phyloP scores from a whole-genome alignment of 1,140 invertebrate genomes.

The Grapholita molesta region DNA sequence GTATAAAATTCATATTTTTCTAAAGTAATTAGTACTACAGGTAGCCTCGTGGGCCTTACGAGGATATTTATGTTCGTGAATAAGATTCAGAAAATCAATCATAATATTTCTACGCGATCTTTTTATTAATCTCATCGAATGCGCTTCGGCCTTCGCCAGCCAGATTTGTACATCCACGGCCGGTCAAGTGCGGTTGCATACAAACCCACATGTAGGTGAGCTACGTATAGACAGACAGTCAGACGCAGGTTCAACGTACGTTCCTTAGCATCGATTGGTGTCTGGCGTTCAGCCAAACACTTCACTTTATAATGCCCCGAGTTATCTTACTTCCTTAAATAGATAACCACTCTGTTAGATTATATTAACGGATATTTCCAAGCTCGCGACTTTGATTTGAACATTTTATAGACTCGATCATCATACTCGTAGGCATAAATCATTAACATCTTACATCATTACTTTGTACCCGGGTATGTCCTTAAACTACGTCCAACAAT shows the following conservation, averaged over 20 bases:
- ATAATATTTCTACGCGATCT: neutral
- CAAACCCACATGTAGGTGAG: slow-evolving; percentile 35
- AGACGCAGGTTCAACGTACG: slow-evolving; percentile 61
- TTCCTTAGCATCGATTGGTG: slow-evolving; percentile 53
- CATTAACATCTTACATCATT: too few species aligned
- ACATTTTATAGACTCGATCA: neutral
- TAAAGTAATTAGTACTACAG: too few species aligned
- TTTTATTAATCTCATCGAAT: neutral
- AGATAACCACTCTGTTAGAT: slow-evolving; percentile 42
- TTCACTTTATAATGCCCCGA: slow-evolving; percentile 54
- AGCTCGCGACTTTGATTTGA: neutral
- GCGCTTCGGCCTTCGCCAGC: neutral
- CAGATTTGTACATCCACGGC: neutral
- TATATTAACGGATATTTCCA: neutral
- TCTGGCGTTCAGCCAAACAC: slow-evolving; percentile 64
- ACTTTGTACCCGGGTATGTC: too few species aligned
- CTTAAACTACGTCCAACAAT: too few species aligned
- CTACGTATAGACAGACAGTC: slow-evolving; percentile 37
- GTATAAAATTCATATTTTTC: too few species aligned
- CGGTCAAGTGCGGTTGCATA: slow-evolving; percentile 2
- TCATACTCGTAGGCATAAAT: too few species aligned
- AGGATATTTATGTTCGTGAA: too few species aligned
- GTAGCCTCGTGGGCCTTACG: too few species aligned
- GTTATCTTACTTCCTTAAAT: slow-evolving; percentile 67
- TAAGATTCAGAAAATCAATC: too few species aligned